Evolutionary conservation across 2,113 vertebrate species (phyloP), one percentile per base, ranked within the genome.

Genomic region (Cavia aperea): DNA sequence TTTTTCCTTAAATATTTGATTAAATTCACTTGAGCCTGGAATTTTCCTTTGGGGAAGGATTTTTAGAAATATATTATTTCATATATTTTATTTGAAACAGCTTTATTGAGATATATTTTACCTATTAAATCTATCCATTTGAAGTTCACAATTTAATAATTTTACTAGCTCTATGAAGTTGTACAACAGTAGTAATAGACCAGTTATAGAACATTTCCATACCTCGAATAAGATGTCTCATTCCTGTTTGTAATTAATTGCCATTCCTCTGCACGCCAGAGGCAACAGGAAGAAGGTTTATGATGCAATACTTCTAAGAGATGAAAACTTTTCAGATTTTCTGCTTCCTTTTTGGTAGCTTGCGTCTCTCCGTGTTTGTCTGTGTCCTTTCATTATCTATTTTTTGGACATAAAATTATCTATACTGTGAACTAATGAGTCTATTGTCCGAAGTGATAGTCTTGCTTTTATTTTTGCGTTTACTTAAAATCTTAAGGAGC

Each of bases 21-120:
- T 73, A 51, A 65, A 89, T 87, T 93, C 85, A 86, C 86, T 11
- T 63, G 7, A 24, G 92, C 24, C 36, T 95, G 39, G 33, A 78
- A 78, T 94, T 89, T 93, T 94, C 78, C 93, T 84, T 85, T 24
- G 36, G 26, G 90, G 82, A 87, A 93, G 8, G 4, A 54, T 88
- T 86, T 88, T 91, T 84, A 36, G 89, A 78, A 62, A 93, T 65
- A 70, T 73, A 85, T 73, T 66, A 63, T 63, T 92, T 85, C 83
- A 85, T 91, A 73, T 77, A 72, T 92, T 81, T 92, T 95, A 93
- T 83, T 91, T 94, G 84, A 91, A 86, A 91, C 46, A 89, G 81
- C n/a, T 89, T 91, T 88, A 81, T 88, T 92, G 31, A 91, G 65
- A 83, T 90, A 31, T 23, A 73, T 88, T 79, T 94, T 92, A 81